phyloP scores from a whole-genome alignment of 2,797 vertebrate species.

The Tadarida brasiliensis region DNA sequence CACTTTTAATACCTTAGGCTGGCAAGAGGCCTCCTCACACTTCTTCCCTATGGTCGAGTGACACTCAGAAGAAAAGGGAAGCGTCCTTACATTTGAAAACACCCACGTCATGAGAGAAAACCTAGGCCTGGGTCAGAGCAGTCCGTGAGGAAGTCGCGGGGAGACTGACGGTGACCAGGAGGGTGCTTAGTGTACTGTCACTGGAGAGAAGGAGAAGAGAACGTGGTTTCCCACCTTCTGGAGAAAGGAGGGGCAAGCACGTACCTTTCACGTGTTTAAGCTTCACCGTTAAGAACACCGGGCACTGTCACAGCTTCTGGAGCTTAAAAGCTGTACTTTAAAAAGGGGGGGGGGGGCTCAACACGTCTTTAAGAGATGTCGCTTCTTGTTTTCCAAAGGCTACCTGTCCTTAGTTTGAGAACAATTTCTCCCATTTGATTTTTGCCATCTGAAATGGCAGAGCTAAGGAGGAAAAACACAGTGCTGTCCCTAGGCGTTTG shows the following conservation, averaged over 20 bases:
- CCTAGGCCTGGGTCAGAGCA: neutral
- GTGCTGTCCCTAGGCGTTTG: neutral
- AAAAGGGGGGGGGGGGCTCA: neutral
- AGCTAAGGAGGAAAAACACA: neutral
- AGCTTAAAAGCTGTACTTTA: neutral
- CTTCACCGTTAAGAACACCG: neutral
- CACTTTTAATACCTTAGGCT: conserved; percentile 34
- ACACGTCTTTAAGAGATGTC: neutral
- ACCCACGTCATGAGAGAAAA: neutral
- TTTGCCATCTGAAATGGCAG: neutral
- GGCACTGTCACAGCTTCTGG: neutral
- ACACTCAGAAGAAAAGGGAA: conserved; percentile 41
- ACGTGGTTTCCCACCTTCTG: neutral
- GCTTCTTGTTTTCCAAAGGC: neutral
- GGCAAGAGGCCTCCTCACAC: conserved; percentile 30
- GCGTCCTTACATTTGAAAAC: conserved; percentile 51
- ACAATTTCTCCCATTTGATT: neutral
- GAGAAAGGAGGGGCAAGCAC: neutral
- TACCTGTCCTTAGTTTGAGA: neutral
- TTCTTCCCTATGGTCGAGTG: conserved; percentile 40
- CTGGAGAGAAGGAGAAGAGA: neutral
- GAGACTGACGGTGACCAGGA: too few relatives aligned
- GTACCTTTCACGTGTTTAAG: neutral
- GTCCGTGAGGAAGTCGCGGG: neutral
- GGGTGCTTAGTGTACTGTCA: neutral